Base-by-base conservation (phyloP, 2,888 invertebrate genomes). In the Euzophera pinguis region DNA sequence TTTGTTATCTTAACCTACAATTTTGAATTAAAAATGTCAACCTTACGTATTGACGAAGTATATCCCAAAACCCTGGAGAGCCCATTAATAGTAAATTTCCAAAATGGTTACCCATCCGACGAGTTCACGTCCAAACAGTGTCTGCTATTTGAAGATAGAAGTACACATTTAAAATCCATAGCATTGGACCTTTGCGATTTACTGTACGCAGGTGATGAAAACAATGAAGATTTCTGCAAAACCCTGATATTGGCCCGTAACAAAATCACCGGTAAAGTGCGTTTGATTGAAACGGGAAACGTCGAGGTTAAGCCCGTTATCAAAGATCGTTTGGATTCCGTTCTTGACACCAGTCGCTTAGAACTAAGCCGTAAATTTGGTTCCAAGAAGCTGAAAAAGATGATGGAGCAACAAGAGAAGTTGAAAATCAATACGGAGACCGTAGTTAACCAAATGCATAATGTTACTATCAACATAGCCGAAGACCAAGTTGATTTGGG, bases 321-420 rank as follows among this genome's bases (percentile, higher is more conserved):
- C 0, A 72, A 71, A 54, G 60, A 57, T 0, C 67, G 76, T 0
- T 35, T 68, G 1, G 67, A 73, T 6, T 50, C 73, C 6, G 29
- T 62, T 0, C 50, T 71, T 0, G 81, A 88, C 13, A 78, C 73
- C 0, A 84, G 78, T 14, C 63, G 71, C 41, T 64, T 84, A 16
- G 89, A 89, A 50, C 73, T 94, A 0, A 92, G 92, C 45, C 92
- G 92, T 63, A 90, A 92, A 59, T 94, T 94, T 65, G 94, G 93
- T 1, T 93, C 93, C 0, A 94, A 94, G 59, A 92, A 87, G 64
- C 82, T 84, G 0, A 93, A 92, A 67, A 75, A 92, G 60, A 75
- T 76, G 47, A 91, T 92, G 55, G 93, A 93, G 61, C 93, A 93
- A n/a, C 73, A 71, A 0, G 93, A 93, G 65, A 91, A 90, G 66